Percentiles rank a stretch among this genome's conserved stretches.
phyloP scores from a whole-genome alignment of 2,888 invertebrate species.

The Tribolium freemani region DNA sequence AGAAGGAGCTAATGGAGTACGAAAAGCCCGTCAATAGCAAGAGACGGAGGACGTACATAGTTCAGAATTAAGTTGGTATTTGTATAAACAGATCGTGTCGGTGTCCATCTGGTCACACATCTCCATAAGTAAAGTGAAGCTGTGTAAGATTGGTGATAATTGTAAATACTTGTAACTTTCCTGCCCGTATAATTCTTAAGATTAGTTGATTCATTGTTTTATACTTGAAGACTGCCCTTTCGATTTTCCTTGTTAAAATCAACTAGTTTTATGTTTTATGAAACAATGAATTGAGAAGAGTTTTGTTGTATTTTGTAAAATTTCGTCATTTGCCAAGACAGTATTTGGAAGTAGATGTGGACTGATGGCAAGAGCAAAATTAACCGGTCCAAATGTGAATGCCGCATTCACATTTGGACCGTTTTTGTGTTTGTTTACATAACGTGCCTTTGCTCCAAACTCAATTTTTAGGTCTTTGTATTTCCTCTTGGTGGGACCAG shows the following conservation, averaged over 20 bases:
- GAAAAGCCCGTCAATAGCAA: constrained; percentile 63
- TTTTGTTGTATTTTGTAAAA: constrained; percentile 31
- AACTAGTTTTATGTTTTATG: constrained; percentile 38
- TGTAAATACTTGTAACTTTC: constrained; percentile 56
- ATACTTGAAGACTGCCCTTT: constrained; percentile 54
- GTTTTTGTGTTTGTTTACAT: constrained; percentile 40
- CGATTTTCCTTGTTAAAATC: constrained; percentile 24
- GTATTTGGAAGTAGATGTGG: constrained; percentile 50
- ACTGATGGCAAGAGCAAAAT: constrained; percentile 44
- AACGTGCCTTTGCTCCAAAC: constrained; percentile 53
- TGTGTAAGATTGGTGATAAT: constrained; percentile 61
- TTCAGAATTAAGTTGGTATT: constrained; percentile 55
- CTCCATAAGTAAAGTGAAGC: constrained; percentile 54
- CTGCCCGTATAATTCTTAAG: constrained; percentile 48
- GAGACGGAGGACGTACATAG: constrained; percentile 60
- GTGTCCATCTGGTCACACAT: constrained; percentile 47
- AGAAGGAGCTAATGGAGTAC: constrained; percentile 65
- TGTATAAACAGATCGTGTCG: constrained; percentile 15
- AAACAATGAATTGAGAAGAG: constrained; percentile 35
- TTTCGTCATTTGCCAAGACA: constrained; percentile 44
- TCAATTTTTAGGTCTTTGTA: constrained; percentile 42
- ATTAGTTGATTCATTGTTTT: constrained; percentile 44
- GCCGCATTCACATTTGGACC: constrained; percentile 26
- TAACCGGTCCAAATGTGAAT: constrained; percentile 6
- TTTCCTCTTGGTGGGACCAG: constrained; percentile 52